phyloP scores from a whole-genome alignment of 2,888 invertebrate genomes.

The Aromia moschata region DNA sequence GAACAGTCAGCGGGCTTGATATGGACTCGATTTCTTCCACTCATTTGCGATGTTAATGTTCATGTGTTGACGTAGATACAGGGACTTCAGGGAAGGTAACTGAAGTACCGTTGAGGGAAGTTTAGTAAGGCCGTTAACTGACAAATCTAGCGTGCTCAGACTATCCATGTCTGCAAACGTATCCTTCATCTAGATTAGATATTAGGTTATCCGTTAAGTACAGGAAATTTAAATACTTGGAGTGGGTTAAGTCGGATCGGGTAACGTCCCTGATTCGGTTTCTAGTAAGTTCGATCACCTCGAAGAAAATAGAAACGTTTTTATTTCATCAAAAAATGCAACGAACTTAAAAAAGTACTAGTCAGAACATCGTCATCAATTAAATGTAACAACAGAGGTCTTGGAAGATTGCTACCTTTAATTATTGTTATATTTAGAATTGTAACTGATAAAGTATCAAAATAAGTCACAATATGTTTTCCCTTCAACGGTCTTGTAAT shows the following conservation, averaged over 20 bases:
- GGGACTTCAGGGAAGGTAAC: slow-evolving; percentile 54
- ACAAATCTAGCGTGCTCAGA: slow-evolving; percentile 55
- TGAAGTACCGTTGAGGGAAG: slow-evolving; percentile 56
- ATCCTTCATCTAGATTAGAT: slow-evolving; percentile 51
- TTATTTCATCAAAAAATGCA: no score
- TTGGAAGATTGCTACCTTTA: no score
- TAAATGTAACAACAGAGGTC: no score
- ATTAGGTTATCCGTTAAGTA: slow-evolving; percentile 59
- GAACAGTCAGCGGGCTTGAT: slow-evolving; percentile 52
- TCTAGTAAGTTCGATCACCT: slow-evolving; percentile 56
- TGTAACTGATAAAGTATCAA: background rate
- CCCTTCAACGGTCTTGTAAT: no score
- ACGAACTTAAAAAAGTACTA: no score
- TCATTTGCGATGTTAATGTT: slow-evolving; percentile 56
- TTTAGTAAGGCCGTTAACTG: slow-evolving; percentile 51
- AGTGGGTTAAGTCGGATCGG: slow-evolving; percentile 51
- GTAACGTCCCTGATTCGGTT: slow-evolving; percentile 57
- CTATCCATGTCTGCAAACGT: slow-evolving; percentile 49
- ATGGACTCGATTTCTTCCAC: slow-evolving; percentile 54
- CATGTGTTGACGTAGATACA: slow-evolving; percentile 57
- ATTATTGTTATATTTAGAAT: background rate
- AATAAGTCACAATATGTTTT: no score
- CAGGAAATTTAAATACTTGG: slow-evolving; percentile 53
- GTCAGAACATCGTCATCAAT: no score
- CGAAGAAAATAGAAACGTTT: slow-evolving; percentile 30